A percentile compares a stretch with the other conserved stretches of the same genome.
These are phyloP conservation scores for Melanaphis sacchari DNA, from an alignment of 1,140 invertebrate genomes.

Conservation along the genomic window DNA sequence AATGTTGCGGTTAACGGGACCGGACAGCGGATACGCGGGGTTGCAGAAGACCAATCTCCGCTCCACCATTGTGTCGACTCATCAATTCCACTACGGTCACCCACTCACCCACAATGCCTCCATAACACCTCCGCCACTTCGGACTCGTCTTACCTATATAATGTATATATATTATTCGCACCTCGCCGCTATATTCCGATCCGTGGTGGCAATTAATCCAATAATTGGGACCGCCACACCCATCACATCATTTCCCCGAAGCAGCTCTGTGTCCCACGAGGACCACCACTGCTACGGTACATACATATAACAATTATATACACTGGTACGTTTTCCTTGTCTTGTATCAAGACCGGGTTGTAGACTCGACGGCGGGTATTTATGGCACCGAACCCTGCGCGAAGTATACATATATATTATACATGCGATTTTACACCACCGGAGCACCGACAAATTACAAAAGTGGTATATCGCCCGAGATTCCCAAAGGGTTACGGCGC, in stretches of 20 bases:
- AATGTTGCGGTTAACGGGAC: conserved; percentile 55
- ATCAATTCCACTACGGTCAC: conserved; percentile 15
- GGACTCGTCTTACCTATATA: neutral
- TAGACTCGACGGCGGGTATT: neutral
- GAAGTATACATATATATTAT: neutral
- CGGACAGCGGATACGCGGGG: conserved; percentile 30
- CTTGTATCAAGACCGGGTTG: neutral
- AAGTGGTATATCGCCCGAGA: conserved; percentile 19
- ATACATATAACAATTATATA: conserved; percentile 19
- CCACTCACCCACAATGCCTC: neutral
- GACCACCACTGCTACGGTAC: neutral
- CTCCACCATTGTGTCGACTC: neutral
- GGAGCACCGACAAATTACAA: conserved; percentile 31
- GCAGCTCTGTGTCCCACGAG: neutral
- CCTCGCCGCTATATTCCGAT: neutral
- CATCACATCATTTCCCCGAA: neutral
- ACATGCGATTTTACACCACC: neutral
- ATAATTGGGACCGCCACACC: conserved; percentile 43
- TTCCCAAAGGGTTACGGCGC: conserved; percentile 40
- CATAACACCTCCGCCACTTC: neutral
- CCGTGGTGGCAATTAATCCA: conserved; percentile 50
- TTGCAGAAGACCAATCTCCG: neutral
- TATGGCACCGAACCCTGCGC: conserved; percentile 1
- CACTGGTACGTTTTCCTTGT: neutral
- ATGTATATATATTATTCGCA: conserved; percentile 12